Evolutionary conservation across 2,113 vertebrate species (phyloP), one percentile per base, ranked within the genome.

Genomic region (Percina caprodes): DNA sequence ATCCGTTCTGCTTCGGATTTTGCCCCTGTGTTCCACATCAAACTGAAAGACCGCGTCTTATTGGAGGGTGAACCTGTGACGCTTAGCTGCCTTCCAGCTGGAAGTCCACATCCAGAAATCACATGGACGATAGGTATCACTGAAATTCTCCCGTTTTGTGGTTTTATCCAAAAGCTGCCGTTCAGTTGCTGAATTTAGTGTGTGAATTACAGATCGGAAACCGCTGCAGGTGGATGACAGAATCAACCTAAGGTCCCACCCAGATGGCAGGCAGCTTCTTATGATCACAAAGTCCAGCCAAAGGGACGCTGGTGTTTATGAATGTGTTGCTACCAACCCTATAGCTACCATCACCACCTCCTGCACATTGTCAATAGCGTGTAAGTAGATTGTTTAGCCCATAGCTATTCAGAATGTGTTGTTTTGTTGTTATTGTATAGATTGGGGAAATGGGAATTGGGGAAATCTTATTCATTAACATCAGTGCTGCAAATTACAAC

Each of bases 11-110:
- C 96, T 45, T 98, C 97, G 89, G 97, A 99, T 84, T 99, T 98
- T 19, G 96, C 97, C 52, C 97, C 98, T 0, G 90, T 98, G 84
- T 99, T 99, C 94, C 98, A 98, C 91, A 97, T 99, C 92, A 98
- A 98, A 82, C 93, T 99, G 85, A 98, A 96, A 92, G 97, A 99
- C 93, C 96, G 97, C 86, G 91, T 98, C 93, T 90, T 98, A 81
- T 84, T 99, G 76, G 98, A 99, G 82, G 97, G 97, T 0, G 97
- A 98, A 15, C 91, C 96, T 0, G 93, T 97, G 85, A 97, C 97
- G 6, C 95, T 99, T 18, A 97, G 95, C 91, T 99, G 97, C 89
- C 96, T 98, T 21, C 97, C 98, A 0, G 97, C 97, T 0, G 97
- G 96, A 65, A 97, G 97, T 88, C 97, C 98, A 0, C 94, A 93